Evolutionary conservation across 2,888 invertebrate genomes (phyloP).

Genomic region (Anarsia innoxiella): DNA sequence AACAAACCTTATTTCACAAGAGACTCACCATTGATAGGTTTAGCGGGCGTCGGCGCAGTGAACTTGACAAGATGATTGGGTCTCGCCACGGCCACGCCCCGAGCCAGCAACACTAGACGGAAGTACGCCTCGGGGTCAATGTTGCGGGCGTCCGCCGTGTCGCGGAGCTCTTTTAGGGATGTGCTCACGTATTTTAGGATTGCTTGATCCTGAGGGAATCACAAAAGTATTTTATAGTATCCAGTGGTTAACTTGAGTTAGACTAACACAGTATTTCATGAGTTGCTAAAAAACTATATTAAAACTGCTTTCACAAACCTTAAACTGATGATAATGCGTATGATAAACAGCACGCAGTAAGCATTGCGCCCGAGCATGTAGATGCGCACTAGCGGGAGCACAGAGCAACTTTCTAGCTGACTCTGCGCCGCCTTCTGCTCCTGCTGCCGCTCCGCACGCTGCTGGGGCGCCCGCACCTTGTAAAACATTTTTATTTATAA

Average conservation of each 20-base stretch:
- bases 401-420: conserved; percentile 57
- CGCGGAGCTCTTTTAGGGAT: conserved; percentile 79
- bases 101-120: conserved; percentile 86
- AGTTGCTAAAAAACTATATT: not conserved
- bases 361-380: conserved; percentile 79
- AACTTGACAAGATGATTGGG: conserved; percentile 82
- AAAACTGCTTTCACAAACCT: no score
- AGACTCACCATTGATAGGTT: conserved; percentile 43
- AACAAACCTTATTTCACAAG: no score
- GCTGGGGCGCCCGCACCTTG: conserved; percentile 44
- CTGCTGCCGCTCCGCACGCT: conserved; percentile 31
- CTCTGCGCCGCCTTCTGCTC: conserved; percentile 47
- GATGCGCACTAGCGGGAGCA: conserved; percentile 38
- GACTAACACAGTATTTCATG: no score
- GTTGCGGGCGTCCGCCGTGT: conserved; percentile 77
- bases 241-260: no score
- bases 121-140: conserved; percentile 95
- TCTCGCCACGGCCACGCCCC: conserved; percentile 89
- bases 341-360: conserved; percentile 86
- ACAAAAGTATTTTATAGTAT: not conserved
- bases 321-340: conserved; percentile 89
- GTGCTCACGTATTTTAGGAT: conserved; percentile 84
- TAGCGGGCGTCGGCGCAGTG: conserved; percentile 52
- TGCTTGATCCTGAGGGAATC: conserved; percentile 82
- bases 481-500: no score